Percentiles rank a stretch among this genome's conserved stretches.
These are phyloP conservation scores for Umimayanthus chanpuru DNA, from an alignment of 92 coral and sea anemone species.

Conservation along the genomic window DNA sequence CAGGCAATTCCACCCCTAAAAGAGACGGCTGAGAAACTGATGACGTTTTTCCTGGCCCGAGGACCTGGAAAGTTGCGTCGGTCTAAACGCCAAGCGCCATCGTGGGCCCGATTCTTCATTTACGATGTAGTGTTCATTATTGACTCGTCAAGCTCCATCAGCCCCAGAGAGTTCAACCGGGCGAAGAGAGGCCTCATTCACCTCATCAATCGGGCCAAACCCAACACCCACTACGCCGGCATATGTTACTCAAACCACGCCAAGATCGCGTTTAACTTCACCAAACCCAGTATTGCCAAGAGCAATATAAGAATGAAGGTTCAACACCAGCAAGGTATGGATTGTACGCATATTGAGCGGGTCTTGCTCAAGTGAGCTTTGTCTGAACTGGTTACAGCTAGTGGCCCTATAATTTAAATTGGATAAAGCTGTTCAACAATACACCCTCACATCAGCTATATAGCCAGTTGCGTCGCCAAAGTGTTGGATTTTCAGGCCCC, in stretches of 20 bases:
- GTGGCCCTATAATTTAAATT: too few relatives aligned
- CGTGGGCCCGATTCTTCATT: slow-evolving; percentile 11
- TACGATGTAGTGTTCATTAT: slow-evolving; percentile 36
- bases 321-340: slow-evolving; percentile 22
- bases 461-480: too few relatives aligned
- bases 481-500: too few relatives aligned
- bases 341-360: neutral
- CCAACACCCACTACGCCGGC: slow-evolving; percentile 17
- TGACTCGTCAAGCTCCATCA: slow-evolving; percentile 40
- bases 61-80: slow-evolving; percentile 35
- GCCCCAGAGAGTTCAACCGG: slow-evolving; percentile 17
- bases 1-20: slow-evolving; percentile 33
- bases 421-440: too few relatives aligned
- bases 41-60: slow-evolving; percentile 34
- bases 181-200: slow-evolving; percentile 26
- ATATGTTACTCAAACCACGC: slow-evolving; percentile 27
- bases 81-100: slow-evolving; percentile 21
- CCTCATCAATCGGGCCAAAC: slow-evolving; percentile 28
- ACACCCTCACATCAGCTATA: too few relatives aligned
- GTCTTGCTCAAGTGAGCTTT: neutral
- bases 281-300: slow-evolving; percentile 5
- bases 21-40: slow-evolving; percentile 39
- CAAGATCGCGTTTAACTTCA: slow-evolving; percentile 30
- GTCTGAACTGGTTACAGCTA: neutral
- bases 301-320: slow-evolving; percentile 7